These are phyloP conservation scores for Semicossyphus pulcher DNA, from an alignment of 2,113 vertebrate species.

Conservation along the genomic window DNA sequence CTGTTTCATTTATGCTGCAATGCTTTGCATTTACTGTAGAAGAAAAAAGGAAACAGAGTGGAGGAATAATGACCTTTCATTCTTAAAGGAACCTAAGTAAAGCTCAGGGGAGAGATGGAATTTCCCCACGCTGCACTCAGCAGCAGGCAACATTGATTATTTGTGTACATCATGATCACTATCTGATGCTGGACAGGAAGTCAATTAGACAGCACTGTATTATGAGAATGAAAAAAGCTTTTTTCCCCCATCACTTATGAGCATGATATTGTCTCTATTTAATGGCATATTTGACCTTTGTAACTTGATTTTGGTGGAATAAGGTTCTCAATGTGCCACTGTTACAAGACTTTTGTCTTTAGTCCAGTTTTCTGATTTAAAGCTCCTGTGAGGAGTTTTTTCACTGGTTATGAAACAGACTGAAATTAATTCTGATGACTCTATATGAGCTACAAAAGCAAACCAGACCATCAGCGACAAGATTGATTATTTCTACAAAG, in stretches of 20 bases:
- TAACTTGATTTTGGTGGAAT: neutral
- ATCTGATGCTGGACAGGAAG: constrained; percentile 51
- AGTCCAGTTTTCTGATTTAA: no score
- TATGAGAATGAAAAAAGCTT: neutral
- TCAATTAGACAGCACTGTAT: constrained; percentile 21
- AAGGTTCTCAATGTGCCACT: no score
- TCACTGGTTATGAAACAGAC: no score
- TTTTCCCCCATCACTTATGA: neutral
- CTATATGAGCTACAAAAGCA: no score
- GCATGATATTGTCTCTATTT: neutral
- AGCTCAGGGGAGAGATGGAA: constrained; percentile 62
- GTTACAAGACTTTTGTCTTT: no score
- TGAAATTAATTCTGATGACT: no score
- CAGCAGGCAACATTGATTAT: constrained; percentile 69
- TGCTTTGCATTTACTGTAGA: constrained; percentile 35
- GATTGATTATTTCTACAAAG: no score
- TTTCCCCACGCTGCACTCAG: constrained; percentile 64
- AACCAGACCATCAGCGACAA: no score
- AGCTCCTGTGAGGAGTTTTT: no score
- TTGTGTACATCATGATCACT: constrained; percentile 58
- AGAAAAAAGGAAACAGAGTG: constrained; percentile 20
- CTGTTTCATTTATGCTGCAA: constrained; percentile 3
- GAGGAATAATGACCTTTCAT: constrained; percentile 53
- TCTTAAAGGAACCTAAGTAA: constrained; percentile 34
- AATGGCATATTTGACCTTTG: no score